Conservation (phyloP, 2,797 vertebrate species). For the Peromyscus melanophrys region DNA sequence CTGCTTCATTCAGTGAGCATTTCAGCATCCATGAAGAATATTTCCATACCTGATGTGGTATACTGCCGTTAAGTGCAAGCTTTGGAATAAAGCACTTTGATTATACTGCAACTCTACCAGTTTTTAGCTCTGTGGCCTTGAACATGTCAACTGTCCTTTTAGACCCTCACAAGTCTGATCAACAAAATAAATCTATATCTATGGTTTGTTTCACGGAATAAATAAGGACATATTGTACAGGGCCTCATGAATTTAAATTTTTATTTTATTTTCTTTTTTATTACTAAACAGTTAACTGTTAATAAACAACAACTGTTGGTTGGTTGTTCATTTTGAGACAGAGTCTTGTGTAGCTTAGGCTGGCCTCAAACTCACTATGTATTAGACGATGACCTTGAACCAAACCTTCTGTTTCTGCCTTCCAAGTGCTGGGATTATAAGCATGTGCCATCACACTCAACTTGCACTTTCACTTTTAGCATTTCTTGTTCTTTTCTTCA, state of each 20-base stretch:
- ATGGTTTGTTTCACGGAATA: not conserved
- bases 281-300: slow-evolving; percentile 36
- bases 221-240: not conserved
- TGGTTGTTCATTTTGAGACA: not conserved
- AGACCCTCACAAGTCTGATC: slow-evolving; percentile 13
- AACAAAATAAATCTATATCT: slow-evolving; percentile 22
- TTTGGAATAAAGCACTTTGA: slow-evolving; percentile 14
- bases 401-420: not conserved
- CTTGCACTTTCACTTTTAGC: not conserved
- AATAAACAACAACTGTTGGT: not conserved
- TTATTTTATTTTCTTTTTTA: slow-evolving; percentile 10
- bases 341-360: not conserved
- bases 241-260: not conserved
- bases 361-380: not conserved
- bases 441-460: not conserved
- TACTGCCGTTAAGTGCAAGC: not conserved
- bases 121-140: not conserved
- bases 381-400: not conserved
- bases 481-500: not conserved
- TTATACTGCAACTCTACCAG: not conserved
- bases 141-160: not conserved
- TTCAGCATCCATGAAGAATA: not conserved
- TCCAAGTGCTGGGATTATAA: not conserved
- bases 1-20: not conserved
- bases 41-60: not conserved